Conservation (phyloP, 2,888 invertebrate genomes). For the Drosophila recens region DNA sequence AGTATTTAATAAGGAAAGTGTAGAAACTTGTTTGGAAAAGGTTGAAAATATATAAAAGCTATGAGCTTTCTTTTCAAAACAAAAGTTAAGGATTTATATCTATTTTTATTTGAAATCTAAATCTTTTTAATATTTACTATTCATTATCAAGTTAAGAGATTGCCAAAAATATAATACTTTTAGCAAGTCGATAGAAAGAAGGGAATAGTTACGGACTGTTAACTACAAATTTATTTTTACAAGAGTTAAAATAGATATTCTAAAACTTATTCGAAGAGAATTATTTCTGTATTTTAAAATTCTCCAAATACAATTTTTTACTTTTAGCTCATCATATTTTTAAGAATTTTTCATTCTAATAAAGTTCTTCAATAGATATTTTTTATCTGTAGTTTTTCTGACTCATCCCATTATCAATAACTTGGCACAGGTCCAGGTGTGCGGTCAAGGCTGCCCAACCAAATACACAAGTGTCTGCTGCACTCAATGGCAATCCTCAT, state of each 20-base stretch:
- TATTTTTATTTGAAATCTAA: no score
- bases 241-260: neutral
- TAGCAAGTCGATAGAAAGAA: no score
- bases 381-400: neutral
- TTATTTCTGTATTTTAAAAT: no score
- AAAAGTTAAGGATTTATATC: no score
- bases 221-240: neutral
- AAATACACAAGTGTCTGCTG: slow-evolving; percentile 12
- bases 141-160: neutral
- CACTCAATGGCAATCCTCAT: slow-evolving; percentile 20
- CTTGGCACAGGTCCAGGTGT: slow-evolving; percentile 47
- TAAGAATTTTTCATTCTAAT: neutral
- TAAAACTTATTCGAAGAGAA: no score
- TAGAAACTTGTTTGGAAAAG: neutral
- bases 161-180: neutral
- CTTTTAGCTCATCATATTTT: neutral
- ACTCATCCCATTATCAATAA: slow-evolving; percentile 7
- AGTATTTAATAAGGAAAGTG: neutral
- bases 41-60: neutral
- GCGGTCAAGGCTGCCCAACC: slow-evolving; percentile 42
- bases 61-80: neutral
- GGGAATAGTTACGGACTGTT: neutral
- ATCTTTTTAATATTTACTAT: neutral
- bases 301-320: neutral
- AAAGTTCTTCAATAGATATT: neutral